A percentile compares a stretch with the other conserved stretches of the same genome.
These are phyloP conservation scores for Lagopus muta DNA, from an alignment of 2,113 vertebrate genomes.

Conservation along the genomic window DNA sequence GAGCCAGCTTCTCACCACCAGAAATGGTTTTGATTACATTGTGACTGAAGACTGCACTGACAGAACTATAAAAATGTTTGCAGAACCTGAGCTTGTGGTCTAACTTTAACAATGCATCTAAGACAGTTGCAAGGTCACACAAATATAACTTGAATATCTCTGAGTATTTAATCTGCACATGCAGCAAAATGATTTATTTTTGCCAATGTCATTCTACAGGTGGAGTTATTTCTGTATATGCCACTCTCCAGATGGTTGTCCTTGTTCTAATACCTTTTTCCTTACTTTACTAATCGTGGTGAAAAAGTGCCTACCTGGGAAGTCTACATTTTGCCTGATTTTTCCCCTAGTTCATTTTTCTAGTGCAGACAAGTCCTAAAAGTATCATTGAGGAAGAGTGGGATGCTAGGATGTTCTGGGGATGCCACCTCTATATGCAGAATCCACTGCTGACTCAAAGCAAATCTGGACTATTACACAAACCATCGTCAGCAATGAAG, in stretches of 20 bases:
- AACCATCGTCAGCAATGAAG: background rate
- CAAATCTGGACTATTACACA: background rate
- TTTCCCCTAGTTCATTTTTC: background rate
- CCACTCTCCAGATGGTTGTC: background rate
- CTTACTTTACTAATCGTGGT: background rate
- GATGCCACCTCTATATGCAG: background rate
- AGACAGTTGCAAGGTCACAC: background rate
- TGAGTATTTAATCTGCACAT: background rate
- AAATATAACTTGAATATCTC: background rate
- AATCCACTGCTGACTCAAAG: background rate
- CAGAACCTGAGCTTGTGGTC: background rate
- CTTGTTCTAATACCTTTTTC: background rate
- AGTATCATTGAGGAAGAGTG: background rate
- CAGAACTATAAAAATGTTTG: background rate
- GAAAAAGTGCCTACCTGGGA: background rate
- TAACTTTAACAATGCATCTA: background rate
- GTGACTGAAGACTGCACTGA: background rate
- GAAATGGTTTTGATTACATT: background rate
- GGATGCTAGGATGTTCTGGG: background rate
- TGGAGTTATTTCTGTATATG: background rate
- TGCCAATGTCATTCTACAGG: background rate
- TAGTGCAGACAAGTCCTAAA: background rate
- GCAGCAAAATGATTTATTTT: background rate
- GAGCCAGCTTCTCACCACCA: background rate
- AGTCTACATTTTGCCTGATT: background rate